phyloP scores from a whole-genome alignment of 2,888 invertebrate species.

The Scaptomyza reducta region DNA sequence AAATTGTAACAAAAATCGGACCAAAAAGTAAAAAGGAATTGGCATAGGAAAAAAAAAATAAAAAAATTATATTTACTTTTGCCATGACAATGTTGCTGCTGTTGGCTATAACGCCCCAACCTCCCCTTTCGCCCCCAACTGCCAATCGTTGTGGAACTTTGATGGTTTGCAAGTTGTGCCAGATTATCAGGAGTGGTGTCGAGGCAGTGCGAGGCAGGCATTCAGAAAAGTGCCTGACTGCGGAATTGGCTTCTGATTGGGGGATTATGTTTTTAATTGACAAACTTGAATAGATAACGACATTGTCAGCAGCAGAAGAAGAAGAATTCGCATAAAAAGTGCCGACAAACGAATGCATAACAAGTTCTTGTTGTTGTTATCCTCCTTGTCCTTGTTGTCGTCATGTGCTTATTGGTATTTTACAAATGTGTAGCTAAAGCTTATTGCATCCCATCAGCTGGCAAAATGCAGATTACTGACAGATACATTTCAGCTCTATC shows the following conservation, averaged over 20 bases:
- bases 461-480: constrained; percentile 3
- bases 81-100: constrained; percentile 70
- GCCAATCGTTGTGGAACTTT: constrained; percentile 41
- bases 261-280: constrained; percentile 79
- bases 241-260: constrained; percentile 81
- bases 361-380: constrained; percentile 42
- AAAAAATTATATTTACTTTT: constrained; percentile 71
- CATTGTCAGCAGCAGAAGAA: constrained; percentile 74
- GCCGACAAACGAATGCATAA: constrained; percentile 76
- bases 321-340: constrained; percentile 68
- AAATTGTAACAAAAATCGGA: constrained; percentile 62
- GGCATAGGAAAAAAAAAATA: constrained; percentile 48
- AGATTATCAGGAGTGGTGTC: constrained; percentile 46
- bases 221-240: constrained; percentile 25
- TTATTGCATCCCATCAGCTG: constrained; percentile 29
- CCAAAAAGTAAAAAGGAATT: constrained; percentile 26
- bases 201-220: constrained; percentile 1
- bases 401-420: constrained; percentile 34
- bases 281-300: constrained; percentile 80
- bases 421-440: constrained; percentile 38
- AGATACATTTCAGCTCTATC: constrained; percentile 23
- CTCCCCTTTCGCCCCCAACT: not conserved
- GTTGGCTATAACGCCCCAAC: not conserved
- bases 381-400: constrained; percentile 7
- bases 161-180: constrained; percentile 60